phyloP scores from a whole-genome alignment of 1,140 invertebrate species.

The Lasaia peninsularis region DNA sequence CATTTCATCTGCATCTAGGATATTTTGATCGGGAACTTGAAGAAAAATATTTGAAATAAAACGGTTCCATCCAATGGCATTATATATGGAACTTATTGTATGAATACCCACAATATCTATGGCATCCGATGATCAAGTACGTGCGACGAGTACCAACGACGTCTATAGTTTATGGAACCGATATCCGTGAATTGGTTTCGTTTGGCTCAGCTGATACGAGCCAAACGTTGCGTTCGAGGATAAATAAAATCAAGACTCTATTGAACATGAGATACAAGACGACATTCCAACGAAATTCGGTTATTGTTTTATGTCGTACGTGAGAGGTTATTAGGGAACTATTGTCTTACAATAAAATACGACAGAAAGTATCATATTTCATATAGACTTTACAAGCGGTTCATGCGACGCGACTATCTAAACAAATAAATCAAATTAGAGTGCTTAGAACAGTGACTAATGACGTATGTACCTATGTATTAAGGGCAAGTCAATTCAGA shows the following conservation, averaged over 20 bases:
- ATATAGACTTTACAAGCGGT: background rate
- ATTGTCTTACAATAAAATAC: background rate
- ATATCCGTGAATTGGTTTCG: slow-evolving; percentile 42
- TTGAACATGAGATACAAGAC: background rate
- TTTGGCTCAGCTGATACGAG: slow-evolving; percentile 15
- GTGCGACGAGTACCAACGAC: slow-evolving; percentile 25
- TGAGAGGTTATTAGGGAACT: background rate
- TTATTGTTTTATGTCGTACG: slow-evolving; percentile 1
- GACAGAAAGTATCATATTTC: background rate
- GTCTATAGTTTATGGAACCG: slow-evolving; percentile 41
- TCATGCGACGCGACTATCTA: no score
- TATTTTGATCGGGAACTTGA: no score
- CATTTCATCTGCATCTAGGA: no score
- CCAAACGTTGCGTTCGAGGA: background rate
- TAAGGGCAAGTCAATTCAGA: no score
- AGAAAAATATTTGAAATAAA: background rate
- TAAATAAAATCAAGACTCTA: slow-evolving; percentile 14
- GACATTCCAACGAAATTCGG: background rate
- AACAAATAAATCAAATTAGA: no score
- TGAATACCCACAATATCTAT: background rate
- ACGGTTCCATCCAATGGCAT: background rate
- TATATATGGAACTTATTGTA: background rate
- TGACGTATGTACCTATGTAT: no score
- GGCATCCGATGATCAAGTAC: slow-evolving; percentile 29
- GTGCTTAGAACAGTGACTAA: no score